Percentiles rank a stretch among this genome's conserved stretches.
Conservation (phyloP, 1,140 invertebrate genomes). For the Cotesia glomerata region DNA sequence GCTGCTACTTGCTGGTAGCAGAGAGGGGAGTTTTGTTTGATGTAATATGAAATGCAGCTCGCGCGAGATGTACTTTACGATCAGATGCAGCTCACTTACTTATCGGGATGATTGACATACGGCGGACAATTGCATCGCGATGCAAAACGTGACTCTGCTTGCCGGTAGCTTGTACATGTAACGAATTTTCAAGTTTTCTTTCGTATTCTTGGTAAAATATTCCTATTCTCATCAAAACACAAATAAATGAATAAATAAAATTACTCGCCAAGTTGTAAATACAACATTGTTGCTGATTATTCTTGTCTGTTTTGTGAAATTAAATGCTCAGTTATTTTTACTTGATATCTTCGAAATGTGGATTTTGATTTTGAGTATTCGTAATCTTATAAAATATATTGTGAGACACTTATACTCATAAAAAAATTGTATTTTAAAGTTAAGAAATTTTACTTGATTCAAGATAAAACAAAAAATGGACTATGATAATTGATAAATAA, state of each 20-base stretch:
- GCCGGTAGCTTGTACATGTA: slow-evolving; percentile 57
- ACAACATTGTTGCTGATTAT: too few relatives aligned
- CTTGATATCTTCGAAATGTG: too few relatives aligned
- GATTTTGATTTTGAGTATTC: too few relatives aligned
- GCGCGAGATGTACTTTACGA: neutral
- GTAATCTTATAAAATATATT: too few relatives aligned
- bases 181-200: slow-evolving; percentile 52
- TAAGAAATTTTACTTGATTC: too few relatives aligned
- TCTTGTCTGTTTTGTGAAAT: too few relatives aligned
- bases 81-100: slow-evolving; percentile 38
- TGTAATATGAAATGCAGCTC: neutral
- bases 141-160: slow-evolving; percentile 54
- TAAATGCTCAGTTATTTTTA: too few relatives aligned
- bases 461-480: too few relatives aligned
- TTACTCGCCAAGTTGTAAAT: neutral
- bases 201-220: neutral
- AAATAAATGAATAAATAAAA: neutral
- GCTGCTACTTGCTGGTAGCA: too few relatives aligned
- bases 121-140: slow-evolving; percentile 50
- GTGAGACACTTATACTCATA: too few relatives aligned
- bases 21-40: neutral
- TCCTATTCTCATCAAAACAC: neutral
- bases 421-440: too few relatives aligned
- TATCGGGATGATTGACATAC: slow-evolving; percentile 56
- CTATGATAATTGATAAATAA: too few relatives aligned